Conservation (phyloP, 2,888 invertebrate genomes). For the Mamestra brassicae region DNA sequence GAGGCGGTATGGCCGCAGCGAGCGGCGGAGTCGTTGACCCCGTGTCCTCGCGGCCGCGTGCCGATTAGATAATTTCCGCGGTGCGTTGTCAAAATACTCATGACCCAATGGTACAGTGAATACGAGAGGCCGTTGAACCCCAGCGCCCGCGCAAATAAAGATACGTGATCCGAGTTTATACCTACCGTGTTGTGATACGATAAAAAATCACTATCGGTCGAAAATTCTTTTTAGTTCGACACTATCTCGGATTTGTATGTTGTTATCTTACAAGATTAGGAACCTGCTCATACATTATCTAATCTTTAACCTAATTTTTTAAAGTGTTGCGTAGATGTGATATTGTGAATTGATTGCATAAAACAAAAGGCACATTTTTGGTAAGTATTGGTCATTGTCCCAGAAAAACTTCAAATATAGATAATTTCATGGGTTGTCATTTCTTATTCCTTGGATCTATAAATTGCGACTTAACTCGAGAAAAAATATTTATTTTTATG, state of each 20-base stretch:
- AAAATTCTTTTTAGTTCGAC: conserved; percentile 75
- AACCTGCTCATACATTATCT: conserved; percentile 27
- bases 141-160: conserved; percentile 76
- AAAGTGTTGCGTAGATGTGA: conserved; percentile 29
- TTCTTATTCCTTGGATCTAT: neutral
- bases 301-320: conserved; percentile 65
- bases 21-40: conserved; percentile 85
- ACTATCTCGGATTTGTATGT: conserved; percentile 53
- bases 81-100: conserved; percentile 90
- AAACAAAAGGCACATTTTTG: conserved; percentile 24
- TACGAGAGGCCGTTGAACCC: conserved; percentile 84
- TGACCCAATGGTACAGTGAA: conserved; percentile 90
- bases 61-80: conserved; percentile 91
- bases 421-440: neutral
- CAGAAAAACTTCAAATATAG: neutral
- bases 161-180: conserved; percentile 75
- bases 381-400: neutral
- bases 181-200: conserved; percentile 64
- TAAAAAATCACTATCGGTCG: conserved; percentile 78
- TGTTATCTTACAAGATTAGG: conserved; percentile 52
- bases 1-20: conserved; percentile 77
- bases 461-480: neutral
- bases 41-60: conserved; percentile 89
- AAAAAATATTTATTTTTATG: neutral
- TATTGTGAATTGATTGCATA: conserved; percentile 26